Evolutionary conservation across 1,140 invertebrate species (phyloP), one percentile per base, ranked within the genome.

Genomic region (Mercenaria mercenaria): DNA sequence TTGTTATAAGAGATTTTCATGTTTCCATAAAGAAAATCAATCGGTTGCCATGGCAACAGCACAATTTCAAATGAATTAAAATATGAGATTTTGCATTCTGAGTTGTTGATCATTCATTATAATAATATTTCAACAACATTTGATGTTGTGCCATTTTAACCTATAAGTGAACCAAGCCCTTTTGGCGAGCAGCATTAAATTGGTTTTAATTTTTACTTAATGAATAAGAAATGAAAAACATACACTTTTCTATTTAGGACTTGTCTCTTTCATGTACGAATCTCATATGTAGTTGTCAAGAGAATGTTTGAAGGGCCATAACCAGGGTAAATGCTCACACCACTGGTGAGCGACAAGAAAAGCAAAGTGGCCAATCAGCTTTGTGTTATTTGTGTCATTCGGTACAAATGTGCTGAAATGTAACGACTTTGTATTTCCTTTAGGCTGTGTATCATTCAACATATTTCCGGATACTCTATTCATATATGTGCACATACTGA

Each of bases 401-500:
- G 61, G 61, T 4, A 67, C 61, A 8, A 67, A 29, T 4, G 29
- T 34, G 2, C 23, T 32, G 29, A 67, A 67, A 4, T 4, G 3
- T 4, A 32, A 4, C 3, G 61, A 8, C 4, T 67, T 37, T 34
- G 34, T 4, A 67, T 67, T 29, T 8, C 8, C 4, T 29, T 34
- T 29, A 32, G 69, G 69, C n/a, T n/a, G 37, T n/a, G 29, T 39
- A 29, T 86, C 59, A n/a, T 59, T 39, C 10, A 86, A 34, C 10
- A 37, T 32, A 34, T 86, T 86, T 41, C 83, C 83, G 8, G 69
- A 76, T 6, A 86, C 37, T 41, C 83, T 43, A 32, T 76, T 86
- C 59, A 43, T n/a, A 41, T 86, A 86, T 8, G 69, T 72, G 77
- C 52, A 86, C 29, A 86, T 86, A 15, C 77, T 47, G 37, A 74